A percentile compares a stretch with the other conserved stretches of the same genome.
phyloP scores from a whole-genome alignment of 1,140 invertebrate genomes.

The Aphaenogaster ashmeadi region DNA sequence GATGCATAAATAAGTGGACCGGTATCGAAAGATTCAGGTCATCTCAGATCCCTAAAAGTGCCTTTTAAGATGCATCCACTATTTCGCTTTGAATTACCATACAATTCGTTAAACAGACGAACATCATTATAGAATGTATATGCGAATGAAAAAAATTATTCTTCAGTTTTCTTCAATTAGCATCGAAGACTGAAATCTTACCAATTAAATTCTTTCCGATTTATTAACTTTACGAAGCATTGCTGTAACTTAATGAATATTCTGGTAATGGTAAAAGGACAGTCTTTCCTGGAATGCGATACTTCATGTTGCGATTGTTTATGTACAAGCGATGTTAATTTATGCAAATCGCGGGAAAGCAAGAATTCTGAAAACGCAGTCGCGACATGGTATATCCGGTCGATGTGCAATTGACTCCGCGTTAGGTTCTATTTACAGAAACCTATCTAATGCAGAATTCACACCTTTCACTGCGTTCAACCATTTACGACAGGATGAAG shows the following conservation, averaged over 20 bases:
- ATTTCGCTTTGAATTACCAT: slow-evolving; percentile 22
- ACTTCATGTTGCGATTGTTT: not conserved
- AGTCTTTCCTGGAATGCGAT: not conserved
- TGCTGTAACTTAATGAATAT: not conserved
- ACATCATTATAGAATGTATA: not conserved
- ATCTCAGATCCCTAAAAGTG: not conserved
- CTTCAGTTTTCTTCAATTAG: not conserved
- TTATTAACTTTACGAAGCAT: not conserved
- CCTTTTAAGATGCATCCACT: not conserved
- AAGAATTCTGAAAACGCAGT: slow-evolving; percentile 25
- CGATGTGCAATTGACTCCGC: not conserved
- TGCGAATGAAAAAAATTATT: not conserved
- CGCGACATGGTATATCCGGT: slow-evolving; percentile 16
- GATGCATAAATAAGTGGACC: slow-evolving; percentile 52
- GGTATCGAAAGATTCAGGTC: slow-evolving; percentile 21
- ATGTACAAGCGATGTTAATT: slow-evolving; percentile 24
- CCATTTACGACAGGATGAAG: slow-evolving; percentile 12
- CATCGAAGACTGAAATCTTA: not conserved
- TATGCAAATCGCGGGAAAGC: slow-evolving; percentile 42
- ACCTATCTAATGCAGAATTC: slow-evolving; percentile 50
- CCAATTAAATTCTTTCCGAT: not conserved
- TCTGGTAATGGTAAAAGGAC: not conserved
- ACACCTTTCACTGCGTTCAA: slow-evolving; percentile 55
- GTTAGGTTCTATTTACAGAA: slow-evolving; percentile 14
- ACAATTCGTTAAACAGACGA: slow-evolving; percentile 27